phyloP scores from a whole-genome alignment of 1,140 invertebrate species.

The Leptinotarsa lineolata region DNA sequence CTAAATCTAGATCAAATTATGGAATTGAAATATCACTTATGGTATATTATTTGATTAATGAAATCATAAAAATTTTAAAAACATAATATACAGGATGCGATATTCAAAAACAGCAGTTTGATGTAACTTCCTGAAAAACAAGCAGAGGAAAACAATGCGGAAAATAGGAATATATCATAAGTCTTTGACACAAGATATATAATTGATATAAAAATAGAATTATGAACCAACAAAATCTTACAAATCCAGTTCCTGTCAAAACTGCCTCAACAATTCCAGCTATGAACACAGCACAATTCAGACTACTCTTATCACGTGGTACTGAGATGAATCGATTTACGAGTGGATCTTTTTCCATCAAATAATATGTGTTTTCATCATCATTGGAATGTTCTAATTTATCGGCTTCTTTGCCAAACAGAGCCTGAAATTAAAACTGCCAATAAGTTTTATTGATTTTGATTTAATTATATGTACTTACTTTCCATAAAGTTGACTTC shows the following conservation, averaged over 20 bases:
- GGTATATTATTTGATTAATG: no score
- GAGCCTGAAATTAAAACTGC: constrained; percentile 63
- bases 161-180: no score
- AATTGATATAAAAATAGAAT: no score
- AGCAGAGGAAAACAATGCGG: no score
- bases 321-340: constrained; percentile 98
- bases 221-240: constrained; percentile 63
- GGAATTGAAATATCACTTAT: no score
- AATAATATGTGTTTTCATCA: constrained; percentile 96
- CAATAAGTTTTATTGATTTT: constrained; percentile 12
- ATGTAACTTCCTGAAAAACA: no score
- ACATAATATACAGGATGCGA: no score
- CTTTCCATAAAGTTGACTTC: constrained; percentile 96
- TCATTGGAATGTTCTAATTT: constrained; percentile 98
- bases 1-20: no score
- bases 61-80: no score
- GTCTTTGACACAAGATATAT: no score
- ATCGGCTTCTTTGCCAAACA: constrained; percentile 98
- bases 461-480: constrained; percentile 52
- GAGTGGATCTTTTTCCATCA: constrained; percentile 97
- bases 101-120: no score
- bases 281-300: constrained; percentile 98
- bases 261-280: constrained; percentile 98
- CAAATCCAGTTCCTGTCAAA: constrained; percentile 92
- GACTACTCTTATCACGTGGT: constrained; percentile 94